These are phyloP conservation scores for Agrochola circellaris DNA, from an alignment of 2,888 invertebrate species.

Conservation along the genomic window DNA sequence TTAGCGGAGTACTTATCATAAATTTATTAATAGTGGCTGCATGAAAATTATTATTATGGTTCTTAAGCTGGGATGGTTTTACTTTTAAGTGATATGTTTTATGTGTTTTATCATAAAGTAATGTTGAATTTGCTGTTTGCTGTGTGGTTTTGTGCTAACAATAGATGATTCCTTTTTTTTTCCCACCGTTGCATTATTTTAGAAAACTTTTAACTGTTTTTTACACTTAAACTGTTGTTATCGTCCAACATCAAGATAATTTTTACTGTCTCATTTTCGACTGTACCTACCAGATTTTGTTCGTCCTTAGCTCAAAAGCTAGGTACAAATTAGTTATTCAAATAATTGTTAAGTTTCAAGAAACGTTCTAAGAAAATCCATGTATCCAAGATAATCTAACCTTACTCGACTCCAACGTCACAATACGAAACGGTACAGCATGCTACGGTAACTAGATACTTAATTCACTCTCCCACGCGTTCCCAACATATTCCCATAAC, in stretches of 20 bases:
- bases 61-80: constrained; percentile 16
- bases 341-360: not conserved
- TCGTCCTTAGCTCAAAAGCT: not conserved
- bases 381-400: constrained; percentile 28
- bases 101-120: constrained; percentile 5
- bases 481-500: constrained; percentile 64
- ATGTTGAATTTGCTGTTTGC: not conserved
- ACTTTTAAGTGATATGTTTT: constrained; percentile 28
- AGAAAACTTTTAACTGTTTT: not conserved
- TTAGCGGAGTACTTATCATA: constrained; percentile 60
- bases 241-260: too few species aligned
- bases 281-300: not conserved
- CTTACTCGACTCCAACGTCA: constrained; percentile 24
- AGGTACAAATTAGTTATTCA: too few species aligned
- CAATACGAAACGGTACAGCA: constrained; percentile 52
- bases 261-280: not conserved
- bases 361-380: constrained; percentile 17
- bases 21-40: constrained; percentile 61
- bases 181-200: not conserved
- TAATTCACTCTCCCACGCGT: constrained; percentile 61
- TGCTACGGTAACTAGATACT: constrained; percentile 54
- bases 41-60: constrained; percentile 2
- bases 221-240: too few species aligned
- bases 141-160: constrained; percentile 8
- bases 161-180: too few species aligned